Evolutionary conservation across 2,797 vertebrate species (phyloP), one percentile per base, ranked within the genome.

Genomic region (Karalla daura): DNA sequence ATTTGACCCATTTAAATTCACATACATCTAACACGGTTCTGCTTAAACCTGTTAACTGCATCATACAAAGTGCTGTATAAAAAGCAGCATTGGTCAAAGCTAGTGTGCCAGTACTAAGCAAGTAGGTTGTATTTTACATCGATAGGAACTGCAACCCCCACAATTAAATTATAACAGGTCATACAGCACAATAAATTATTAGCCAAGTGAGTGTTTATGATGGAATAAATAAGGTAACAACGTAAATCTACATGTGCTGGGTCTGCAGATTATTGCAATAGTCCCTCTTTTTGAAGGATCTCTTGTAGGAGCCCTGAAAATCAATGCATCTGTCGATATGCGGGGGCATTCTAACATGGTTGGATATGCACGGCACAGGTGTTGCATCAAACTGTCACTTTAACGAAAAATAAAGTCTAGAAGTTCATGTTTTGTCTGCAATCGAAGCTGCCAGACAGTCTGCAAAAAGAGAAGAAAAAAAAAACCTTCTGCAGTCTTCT

Each of bases 321-420:
- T 85, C 83, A 68, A 84, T 87, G 51, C 40, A 25, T 17, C 68
- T 71, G 74, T 88, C 63, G n/a, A 81, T 78, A 76, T 28, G 23
- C 47, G 61, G 79, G 71, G 78, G 76, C 78, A 87, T 87, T 75
- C 76, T 56, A 77, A 76, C 56, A 61, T 53, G 47, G 66, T 60
- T 15, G 8, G 74, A 73, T 84, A 56, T 76, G 47, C 76, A 65
- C 25, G 51, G 74, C 59, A 52, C 50, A 47, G 54, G 40, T 49
- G 63, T 25, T 32, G 37, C 32, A 43, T 78, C 69, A 67, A 44
- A 40, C 63, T 62, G 63, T 58, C 70, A 50, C 51, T 72, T 60
- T 43, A 65, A 47, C 6, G 2, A 11, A 37, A 24, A 74, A 10
- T 49, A 18, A 75, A 56, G 52, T 53, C 46, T 13, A 25, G 17